Base-by-base conservation (phyloP, 2,113 vertebrate genomes). In the Nothobranchius kuhntae region DNA sequence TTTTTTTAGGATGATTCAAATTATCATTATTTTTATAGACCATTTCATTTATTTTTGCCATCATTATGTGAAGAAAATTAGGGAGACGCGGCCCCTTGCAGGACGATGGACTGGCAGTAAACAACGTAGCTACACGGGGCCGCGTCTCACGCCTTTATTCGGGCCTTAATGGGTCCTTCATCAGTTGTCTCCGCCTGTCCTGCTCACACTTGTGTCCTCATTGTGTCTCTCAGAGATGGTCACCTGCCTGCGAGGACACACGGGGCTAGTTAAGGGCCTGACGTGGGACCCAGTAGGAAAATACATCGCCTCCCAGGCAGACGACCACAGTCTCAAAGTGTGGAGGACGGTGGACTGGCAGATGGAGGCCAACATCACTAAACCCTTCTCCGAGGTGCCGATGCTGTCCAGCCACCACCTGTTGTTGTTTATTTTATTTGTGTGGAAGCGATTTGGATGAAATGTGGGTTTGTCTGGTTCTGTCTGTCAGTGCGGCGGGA, bases 221-320 rank as follows among this genome's bases (percentile, higher is more conserved):
- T 9, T 45, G 30, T 21, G 42, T 70, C 13, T 53, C 65, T 10
- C 86, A 98, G 96, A 99, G 91, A 98, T 99, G 81, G 93, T 99
- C 71, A 95, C 93, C 24, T 95, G 95, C 53, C 81, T 99, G 68
- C 94, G 95, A 67, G 97, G 96, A 7, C 98, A 99, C 89, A 98
- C 97, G 0, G 96, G 97, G 17, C 83, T 99, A 88, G 98, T 99
- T 1, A 99, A 99, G 74, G 98, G 98, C 11, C 91, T 99, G 71
- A 99, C 98, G 9, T 99, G 98, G 98, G 98, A 99, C 61, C 98
- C 98, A 8, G 98, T 99, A 44, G 98, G 98, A 15, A 99, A 99
- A 46, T 99, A 99, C 38, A 96, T 99, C 8, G 98, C 98, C 8
- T 99, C 98, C 2, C 98, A 99, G 90, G 98, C 96, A 3, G 98